A percentile compares a stretch with the other conserved stretches of the same genome.
phyloP scores from a whole-genome alignment of 1,140 invertebrate species.

The Bombus breviceps region DNA sequence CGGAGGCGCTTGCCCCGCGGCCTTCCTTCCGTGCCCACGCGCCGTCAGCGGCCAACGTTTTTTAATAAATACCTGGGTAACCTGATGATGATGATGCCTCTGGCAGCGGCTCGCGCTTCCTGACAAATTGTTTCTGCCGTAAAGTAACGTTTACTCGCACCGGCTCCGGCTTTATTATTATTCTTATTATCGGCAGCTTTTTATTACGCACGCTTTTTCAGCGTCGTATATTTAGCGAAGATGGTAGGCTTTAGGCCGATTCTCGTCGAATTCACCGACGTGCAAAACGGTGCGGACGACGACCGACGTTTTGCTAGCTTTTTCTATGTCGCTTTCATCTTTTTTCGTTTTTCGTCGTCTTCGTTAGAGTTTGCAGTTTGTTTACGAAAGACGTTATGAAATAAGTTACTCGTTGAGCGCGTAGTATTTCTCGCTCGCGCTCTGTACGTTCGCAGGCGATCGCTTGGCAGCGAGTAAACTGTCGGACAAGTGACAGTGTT shows the following conservation, averaged over 20 bases:
- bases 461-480: too few relatives aligned
- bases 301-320: too few relatives aligned
- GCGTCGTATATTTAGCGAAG: too few relatives aligned
- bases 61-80: background rate
- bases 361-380: too few relatives aligned
- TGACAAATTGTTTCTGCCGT: background rate
- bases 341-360: too few relatives aligned
- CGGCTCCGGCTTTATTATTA: background rate
- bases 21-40: background rate
- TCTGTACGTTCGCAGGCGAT: too few relatives aligned
- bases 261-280: too few relatives aligned
- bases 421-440: rapidly evolving
- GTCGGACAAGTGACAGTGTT: too few relatives aligned
- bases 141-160: background rate
- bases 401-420: too few relatives aligned
- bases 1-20: background rate
- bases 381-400: rapidly evolving
- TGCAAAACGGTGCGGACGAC: too few relatives aligned
- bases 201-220: background rate
- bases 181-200: background rate
- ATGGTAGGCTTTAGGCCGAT: background rate
- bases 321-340: too few relatives aligned
- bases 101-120: background rate
- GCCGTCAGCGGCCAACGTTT: background rate
- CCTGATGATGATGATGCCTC: background rate